A percentile compares a stretch with the other conserved stretches of the same genome.
Conservation (phyloP, 2,113 vertebrate species). For the Pardalotus punctatus region DNA sequence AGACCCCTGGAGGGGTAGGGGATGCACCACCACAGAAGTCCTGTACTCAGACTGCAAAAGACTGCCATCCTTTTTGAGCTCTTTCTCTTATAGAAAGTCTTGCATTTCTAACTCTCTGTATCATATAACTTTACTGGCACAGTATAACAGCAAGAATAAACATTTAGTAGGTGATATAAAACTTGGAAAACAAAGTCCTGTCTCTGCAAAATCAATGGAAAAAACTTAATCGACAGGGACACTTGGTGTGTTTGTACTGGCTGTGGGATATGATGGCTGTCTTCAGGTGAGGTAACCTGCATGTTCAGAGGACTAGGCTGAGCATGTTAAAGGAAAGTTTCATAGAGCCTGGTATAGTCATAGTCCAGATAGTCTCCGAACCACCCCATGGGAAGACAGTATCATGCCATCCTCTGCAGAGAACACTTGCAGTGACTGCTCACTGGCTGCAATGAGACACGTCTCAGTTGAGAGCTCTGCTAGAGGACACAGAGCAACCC, state of each 20-base stretch:
- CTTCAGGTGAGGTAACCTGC: fast-evolving
- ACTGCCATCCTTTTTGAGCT: neutral
- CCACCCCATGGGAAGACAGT: neutral
- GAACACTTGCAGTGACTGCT: neutral
- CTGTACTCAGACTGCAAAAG: neutral
- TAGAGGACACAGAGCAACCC: neutral
- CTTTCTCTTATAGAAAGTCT: neutral
- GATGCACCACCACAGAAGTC: neutral
- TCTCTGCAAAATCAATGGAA: neutral
- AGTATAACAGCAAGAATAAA: neutral
- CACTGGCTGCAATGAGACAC: neutral
- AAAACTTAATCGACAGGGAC: neutral
- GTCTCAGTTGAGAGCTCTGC: neutral
- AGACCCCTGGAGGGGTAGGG: neutral
- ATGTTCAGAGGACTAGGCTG: neutral
- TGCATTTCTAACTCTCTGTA: neutral
- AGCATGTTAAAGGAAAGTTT: neutral
- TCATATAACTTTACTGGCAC: neutral
- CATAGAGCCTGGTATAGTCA: neutral
- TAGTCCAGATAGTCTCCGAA: neutral
- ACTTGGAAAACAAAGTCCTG: neutral
- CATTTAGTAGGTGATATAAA: neutral
- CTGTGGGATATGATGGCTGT: neutral
- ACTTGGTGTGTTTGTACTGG: neutral
- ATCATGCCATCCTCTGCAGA: neutral